Percentiles rank a stretch among this genome's conserved stretches.
These are phyloP conservation scores for Cheiracanthium punctorium DNA, from an alignment of 2,888 invertebrate genomes.

Conservation along the genomic window DNA sequence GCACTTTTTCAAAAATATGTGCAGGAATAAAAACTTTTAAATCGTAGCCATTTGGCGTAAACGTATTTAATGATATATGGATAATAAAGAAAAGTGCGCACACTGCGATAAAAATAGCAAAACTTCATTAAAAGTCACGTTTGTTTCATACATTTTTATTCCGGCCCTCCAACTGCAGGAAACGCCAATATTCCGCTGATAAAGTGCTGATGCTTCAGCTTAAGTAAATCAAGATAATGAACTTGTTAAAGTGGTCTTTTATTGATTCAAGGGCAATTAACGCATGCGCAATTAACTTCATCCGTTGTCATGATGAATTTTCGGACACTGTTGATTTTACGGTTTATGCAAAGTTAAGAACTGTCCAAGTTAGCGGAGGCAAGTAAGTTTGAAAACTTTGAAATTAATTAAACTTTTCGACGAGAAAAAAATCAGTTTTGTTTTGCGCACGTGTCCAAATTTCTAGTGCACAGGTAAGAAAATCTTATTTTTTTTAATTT, in stretches of 20 bases:
- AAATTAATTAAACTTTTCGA: no score
- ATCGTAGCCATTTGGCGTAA: no score
- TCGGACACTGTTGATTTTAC: slow-evolving; percentile 4
- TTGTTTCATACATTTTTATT: neutral
- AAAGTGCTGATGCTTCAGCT: neutral
- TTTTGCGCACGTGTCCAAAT: no score
- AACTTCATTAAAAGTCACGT: neutral
- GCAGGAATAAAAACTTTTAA: no score
- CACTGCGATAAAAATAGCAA: neutral
- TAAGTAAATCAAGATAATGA: slow-evolving; percentile 14
- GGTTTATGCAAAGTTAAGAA: neutral
- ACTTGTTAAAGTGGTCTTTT: neutral
- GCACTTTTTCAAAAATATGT: no score
- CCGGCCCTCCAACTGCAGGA: neutral
- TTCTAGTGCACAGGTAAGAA: no score
- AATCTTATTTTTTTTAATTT: no score
- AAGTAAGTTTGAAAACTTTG: neutral
- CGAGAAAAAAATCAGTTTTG: no score
- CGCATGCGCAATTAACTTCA: slow-evolving; percentile 22
- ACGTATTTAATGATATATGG: no score
- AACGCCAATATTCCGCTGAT: neutral
- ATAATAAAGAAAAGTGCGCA: no score
- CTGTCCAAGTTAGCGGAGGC: neutral
- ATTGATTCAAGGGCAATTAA: slow-evolving; percentile 18
- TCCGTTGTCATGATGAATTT: neutral